These are phyloP conservation scores for Hystrix cristata DNA, from an alignment of 2,113 vertebrate genomes.

Conservation along the genomic window DNA sequence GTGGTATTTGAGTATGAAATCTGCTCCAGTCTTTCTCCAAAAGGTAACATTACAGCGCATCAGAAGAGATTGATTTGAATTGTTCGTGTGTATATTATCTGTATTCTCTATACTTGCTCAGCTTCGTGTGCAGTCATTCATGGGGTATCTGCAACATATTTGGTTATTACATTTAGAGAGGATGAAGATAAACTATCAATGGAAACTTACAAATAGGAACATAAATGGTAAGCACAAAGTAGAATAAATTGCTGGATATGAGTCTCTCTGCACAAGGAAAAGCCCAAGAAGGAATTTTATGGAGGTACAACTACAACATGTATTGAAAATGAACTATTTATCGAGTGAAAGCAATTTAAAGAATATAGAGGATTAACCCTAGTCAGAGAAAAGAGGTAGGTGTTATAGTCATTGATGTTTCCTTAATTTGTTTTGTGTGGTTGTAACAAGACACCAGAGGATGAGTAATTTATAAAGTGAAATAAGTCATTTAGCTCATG, in stretches of 20 bases:
- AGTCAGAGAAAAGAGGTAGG: background rate
- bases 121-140: background rate
- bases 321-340: background rate
- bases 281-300: background rate
- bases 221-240: background rate
- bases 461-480: background rate
- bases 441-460: background rate
- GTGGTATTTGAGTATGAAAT: background rate
- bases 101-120: background rate
- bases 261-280: background rate
- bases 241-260: background rate
- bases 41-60: background rate
- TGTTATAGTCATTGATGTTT: background rate
- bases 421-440: background rate
- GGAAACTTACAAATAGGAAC: background rate
- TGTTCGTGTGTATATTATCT: background rate
- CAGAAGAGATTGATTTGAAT: background rate
- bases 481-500: background rate
- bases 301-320: background rate
- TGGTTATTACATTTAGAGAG: background rate
- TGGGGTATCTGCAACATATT: background rate
- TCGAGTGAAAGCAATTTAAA: background rate
- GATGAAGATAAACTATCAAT: background rate
- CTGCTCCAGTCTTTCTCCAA: background rate
- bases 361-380: background rate